phyloP scores from a whole-genome alignment of 2,888 invertebrate species.

The Apotomis turbidana region DNA sequence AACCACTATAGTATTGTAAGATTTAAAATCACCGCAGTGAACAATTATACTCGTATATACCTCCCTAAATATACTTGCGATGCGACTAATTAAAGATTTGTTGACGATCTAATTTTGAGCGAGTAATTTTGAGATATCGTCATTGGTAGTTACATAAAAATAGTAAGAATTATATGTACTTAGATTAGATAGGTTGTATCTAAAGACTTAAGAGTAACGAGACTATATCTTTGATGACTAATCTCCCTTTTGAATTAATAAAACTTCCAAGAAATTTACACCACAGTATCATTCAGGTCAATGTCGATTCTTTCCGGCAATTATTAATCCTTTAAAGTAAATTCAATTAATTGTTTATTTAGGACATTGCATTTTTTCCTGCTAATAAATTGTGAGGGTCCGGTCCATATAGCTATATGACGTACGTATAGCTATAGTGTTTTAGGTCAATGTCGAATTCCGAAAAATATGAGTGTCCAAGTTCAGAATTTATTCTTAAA shows the following conservation, averaged over 20 bases:
- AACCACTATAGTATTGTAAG: no score
- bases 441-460: conserved; percentile 21
- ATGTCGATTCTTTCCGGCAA: not conserved
- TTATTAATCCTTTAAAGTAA: not conserved
- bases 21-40: no score
- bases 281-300: not conserved
- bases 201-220: no score
- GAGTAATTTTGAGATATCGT: no score
- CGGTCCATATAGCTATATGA: not conserved
- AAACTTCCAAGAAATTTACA: not conserved
- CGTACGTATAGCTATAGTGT: not conserved
- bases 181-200: no score
- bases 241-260: not conserved
- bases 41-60: no score
- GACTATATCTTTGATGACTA: not conserved
- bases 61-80: no score
- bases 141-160: no score
- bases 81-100: no score
- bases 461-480: conserved; percentile 2
- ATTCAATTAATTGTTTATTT: not conserved
- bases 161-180: no score
- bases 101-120: no score
- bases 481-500: not conserved
- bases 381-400: not conserved
- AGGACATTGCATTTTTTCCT: conserved; percentile 2